A percentile compares a stretch with the other conserved stretches of the same genome.
Conservation (phyloP, 92 coral and sea anemone genomes). For the Umimayanthus kanabou region DNA sequence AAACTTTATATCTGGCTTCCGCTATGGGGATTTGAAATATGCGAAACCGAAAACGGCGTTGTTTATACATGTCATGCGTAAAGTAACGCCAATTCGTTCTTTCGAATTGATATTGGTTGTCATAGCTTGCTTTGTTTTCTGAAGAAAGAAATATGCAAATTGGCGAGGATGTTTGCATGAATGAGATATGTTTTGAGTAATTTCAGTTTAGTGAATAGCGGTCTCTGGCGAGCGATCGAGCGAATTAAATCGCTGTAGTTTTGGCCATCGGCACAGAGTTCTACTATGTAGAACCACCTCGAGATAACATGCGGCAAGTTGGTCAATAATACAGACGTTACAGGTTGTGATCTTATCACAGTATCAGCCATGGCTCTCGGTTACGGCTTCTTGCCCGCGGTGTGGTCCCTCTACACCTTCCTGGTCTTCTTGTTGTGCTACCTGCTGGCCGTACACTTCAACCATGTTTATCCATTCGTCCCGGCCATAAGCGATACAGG, state of each 20-base stretch:
- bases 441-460: constrained; percentile 74
- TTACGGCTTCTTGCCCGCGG: constrained; percentile 86
- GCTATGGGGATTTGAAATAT: not conserved
- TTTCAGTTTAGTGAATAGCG: not conserved
- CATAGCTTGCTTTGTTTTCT: not conserved
- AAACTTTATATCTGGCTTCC: no score
- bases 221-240: not conserved
- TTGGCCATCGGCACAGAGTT: not conserved
- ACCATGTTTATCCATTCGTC: constrained; percentile 91
- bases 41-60: not conserved
- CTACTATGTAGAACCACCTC: not conserved
- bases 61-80: not conserved
- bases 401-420: constrained; percentile 88
- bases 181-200: not conserved
- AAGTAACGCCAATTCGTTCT: not conserved
- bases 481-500: constrained; percentile 99
- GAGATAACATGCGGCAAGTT: not conserved
- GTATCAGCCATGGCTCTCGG: constrained; percentile 48
- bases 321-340: not conserved
- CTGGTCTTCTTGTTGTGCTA: constrained; percentile 84
- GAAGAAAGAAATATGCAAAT: constrained; percentile 9
- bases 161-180: not conserved
- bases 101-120: constrained; percentile 7
- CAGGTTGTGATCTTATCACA: constrained; percentile 37
- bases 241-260: not conserved